A percentile compares a stretch with the other conserved stretches of the same genome.
Conservation (phyloP, 2,888 invertebrate genomes). For the Drosophila niveifrons region DNA sequence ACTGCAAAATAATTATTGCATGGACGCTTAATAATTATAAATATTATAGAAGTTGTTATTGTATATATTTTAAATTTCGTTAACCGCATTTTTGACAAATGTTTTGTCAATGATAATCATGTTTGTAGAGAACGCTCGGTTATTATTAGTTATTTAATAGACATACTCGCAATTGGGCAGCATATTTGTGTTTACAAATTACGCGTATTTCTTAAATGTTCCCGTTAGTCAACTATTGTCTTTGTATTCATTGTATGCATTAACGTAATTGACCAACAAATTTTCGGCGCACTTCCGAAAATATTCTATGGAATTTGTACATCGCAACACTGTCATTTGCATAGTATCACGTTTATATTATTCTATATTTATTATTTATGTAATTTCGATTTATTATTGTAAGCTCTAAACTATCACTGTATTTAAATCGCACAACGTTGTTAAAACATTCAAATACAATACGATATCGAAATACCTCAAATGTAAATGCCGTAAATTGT, state of each 20-base stretch:
- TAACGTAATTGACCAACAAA: constrained; percentile 18
- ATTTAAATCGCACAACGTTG: neutral
- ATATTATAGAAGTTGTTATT: neutral
- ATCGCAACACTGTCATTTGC: constrained; percentile 21
- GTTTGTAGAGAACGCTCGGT: constrained; percentile 26
- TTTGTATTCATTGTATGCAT: constrained; percentile 42
- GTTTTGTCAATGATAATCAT: constrained; percentile 33
- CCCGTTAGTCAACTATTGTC: constrained; percentile 35
- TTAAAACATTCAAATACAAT: neutral
- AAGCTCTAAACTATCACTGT: constrained; percentile 13
- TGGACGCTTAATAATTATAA: constrained; percentile 2
- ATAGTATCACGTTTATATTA: constrained; percentile 3
- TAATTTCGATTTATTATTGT: constrained; percentile 23
- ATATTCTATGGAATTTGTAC: constrained; percentile 3
- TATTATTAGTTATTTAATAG: constrained; percentile 20
- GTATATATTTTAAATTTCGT: constrained; percentile 26
- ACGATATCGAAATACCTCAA: neutral
- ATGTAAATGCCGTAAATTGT: constrained; percentile 18
- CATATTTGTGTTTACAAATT: constrained; percentile 7
- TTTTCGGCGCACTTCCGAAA: constrained; percentile 27
- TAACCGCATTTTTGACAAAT: constrained; percentile 55
- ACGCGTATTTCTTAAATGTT: constrained; percentile 36
- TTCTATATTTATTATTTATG: constrained; percentile 14
- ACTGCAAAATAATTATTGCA: constrained; percentile 15
- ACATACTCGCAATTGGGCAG: constrained; percentile 18